A percentile compares a stretch with the other conserved stretches of the same genome.
Evolutionary conservation across 2,797 vertebrate genomes (phyloP).

Genomic region (Percopsis omiscomaycus): DNA sequence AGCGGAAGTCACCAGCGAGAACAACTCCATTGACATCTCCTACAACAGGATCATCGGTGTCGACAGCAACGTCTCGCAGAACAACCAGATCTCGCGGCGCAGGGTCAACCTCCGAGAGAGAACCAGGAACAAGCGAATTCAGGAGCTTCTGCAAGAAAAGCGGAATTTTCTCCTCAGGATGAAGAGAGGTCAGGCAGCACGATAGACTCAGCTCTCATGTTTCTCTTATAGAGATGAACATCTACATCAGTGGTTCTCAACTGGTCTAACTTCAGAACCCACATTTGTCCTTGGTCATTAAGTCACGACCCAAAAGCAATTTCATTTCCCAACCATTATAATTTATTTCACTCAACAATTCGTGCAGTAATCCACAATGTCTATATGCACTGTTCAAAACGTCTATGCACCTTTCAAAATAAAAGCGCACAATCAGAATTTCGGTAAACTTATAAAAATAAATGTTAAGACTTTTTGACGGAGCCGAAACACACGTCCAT

Average conservation of each 20-base stretch:
- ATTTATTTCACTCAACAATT: no score
- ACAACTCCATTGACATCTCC: conserved; percentile 83
- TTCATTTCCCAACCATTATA: no score
- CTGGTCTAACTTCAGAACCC: no score
- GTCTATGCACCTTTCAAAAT: no score
- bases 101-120: conserved; percentile 81
- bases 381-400: no score
- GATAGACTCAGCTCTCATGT: conserved; percentile 46
- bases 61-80: conserved; percentile 82
- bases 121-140: conserved; percentile 94
- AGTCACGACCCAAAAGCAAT: no score
- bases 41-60: conserved; percentile 73
- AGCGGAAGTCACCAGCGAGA: conserved; percentile 79
- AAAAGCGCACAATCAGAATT: no score
- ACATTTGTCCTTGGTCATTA: no score
- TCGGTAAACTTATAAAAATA: no score
- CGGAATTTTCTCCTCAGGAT: conserved; percentile 83
- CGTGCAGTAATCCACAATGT: no score
- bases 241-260: conserved; percentile 9
- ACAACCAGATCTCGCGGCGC: conserved; percentile 85
- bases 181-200: conserved; percentile 70
- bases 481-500: no score
- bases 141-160: conserved; percentile 92
- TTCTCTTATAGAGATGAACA: conserved; percentile 76
- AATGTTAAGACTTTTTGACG: no score